These are phyloP conservation scores for Athetis lepigone DNA, from an alignment of 2,888 invertebrate genomes.

Conservation along the genomic window DNA sequence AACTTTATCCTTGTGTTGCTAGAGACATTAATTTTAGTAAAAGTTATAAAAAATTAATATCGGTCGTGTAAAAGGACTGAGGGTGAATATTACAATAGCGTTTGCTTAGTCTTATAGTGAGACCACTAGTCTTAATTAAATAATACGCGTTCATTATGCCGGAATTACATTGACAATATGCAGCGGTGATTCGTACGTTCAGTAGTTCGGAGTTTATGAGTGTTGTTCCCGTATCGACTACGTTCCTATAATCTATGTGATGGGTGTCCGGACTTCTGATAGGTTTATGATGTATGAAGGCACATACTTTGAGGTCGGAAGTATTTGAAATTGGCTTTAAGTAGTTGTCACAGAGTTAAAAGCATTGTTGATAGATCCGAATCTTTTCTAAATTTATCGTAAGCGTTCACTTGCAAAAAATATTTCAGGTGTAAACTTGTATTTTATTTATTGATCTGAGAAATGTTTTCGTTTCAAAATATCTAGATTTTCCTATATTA, in stretches of 20 bases:
- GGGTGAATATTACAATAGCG: conserved; percentile 18
- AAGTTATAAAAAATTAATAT: conserved; percentile 7
- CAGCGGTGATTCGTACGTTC: conserved; percentile 83
- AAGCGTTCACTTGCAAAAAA: conserved; percentile 1
- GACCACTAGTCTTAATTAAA: too few relatives aligned
- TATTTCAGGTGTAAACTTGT: background rate
- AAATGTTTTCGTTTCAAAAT: background rate
- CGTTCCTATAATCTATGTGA: conserved; percentile 71
- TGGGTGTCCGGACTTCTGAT: conserved; percentile 69
- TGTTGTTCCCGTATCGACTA: conserved; percentile 74
- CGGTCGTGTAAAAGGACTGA: conserved; percentile 13
- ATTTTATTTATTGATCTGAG: background rate
- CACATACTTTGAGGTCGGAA: conserved; percentile 11
- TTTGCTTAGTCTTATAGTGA: conserved; percentile 10
- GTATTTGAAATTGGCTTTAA: conserved; percentile 49
- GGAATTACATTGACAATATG: conserved; percentile 83
- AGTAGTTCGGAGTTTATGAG: conserved; percentile 83
- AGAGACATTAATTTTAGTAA: conserved; percentile 44
- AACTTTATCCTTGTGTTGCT: conserved; percentile 28
- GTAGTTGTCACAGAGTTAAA: conserved; percentile 33
- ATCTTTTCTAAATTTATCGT: background rate
- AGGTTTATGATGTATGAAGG: conserved; percentile 18
- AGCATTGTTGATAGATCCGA: background rate
- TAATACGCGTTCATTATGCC: conserved; percentile 66
- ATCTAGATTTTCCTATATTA: background rate